phyloP scores from a whole-genome alignment of 1,140 invertebrate species.

The Caerostris extrusa region DNA sequence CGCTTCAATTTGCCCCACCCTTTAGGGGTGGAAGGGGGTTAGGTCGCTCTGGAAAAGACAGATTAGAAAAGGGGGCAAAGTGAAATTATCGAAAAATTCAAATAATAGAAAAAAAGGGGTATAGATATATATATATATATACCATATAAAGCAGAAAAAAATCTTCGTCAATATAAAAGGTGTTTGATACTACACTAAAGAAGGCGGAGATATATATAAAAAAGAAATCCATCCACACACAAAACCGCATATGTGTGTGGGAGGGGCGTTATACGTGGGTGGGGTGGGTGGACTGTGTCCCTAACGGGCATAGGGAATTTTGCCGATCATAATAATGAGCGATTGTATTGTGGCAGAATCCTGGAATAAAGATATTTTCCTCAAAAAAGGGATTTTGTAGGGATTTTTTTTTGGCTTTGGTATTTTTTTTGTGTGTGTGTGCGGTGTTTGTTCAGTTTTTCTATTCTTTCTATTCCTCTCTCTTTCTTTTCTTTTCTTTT shows the following conservation, averaged over 20 bases:
- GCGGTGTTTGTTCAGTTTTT: slow-evolving; percentile 70
- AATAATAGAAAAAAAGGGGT: slow-evolving; percentile 70
- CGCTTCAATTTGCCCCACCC: slow-evolving; percentile 70
- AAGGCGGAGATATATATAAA: not conserved
- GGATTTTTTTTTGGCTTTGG: slow-evolving; percentile 47
- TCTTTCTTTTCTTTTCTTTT: slow-evolving; percentile 11
- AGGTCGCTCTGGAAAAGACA: not conserved
- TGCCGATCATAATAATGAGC: slow-evolving; percentile 77
- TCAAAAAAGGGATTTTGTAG: slow-evolving; percentile 55
- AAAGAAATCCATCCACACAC: slow-evolving; percentile 49
- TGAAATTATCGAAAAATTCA: slow-evolving; percentile 78
- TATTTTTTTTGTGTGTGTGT: slow-evolving; percentile 57
- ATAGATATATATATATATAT: slow-evolving; percentile 62
- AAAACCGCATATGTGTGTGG: slow-evolving; percentile 28
- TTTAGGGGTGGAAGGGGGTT: not conserved
- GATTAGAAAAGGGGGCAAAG: slow-evolving; percentile 27
- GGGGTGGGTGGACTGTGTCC: slow-evolving; percentile 37
- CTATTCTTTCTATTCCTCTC: slow-evolving; percentile 9
- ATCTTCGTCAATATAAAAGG: slow-evolving; percentile 66
- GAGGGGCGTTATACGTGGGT: slow-evolving; percentile 7
- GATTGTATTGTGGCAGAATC: slow-evolving; percentile 76
- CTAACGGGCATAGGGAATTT: slow-evolving; percentile 77
- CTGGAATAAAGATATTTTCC: slow-evolving; percentile 76
- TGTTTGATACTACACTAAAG: slow-evolving; percentile 71
- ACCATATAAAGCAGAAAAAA: not conserved